Conservation (phyloP, 2,113 vertebrate species). For the Rousettus leschenaultii region DNA sequence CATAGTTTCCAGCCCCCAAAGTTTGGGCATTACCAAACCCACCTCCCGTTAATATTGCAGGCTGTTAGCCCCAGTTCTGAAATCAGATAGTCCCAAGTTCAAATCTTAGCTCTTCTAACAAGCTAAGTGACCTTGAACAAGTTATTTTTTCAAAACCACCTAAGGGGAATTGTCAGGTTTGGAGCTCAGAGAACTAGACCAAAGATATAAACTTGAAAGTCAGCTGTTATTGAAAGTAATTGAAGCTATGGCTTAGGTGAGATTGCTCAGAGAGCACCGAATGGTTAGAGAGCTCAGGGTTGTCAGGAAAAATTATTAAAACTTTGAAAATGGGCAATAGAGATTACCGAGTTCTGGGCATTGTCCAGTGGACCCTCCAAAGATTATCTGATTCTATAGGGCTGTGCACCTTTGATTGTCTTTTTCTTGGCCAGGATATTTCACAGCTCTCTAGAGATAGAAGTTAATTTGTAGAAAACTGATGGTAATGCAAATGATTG, state of each 20-base stretch:
- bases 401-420: neutral
- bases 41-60: neutral
- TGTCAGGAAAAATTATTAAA: neutral
- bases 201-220: conserved; percentile 1
- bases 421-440: neutral
- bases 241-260: neutral
- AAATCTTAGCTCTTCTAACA: neutral
- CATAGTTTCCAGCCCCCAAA: neutral
- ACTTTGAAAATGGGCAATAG: neutral
- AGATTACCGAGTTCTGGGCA: neutral
- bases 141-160: neutral
- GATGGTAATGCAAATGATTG: neutral
- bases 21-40: neutral
- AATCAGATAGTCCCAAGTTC: neutral
- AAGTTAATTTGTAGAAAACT: conserved; percentile 8
- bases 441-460: neutral
- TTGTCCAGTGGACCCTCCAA: neutral
- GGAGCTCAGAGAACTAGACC: neutral
- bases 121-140: neutral
- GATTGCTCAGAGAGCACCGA: neutral
- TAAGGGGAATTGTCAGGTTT: neutral
- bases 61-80: neutral
- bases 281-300: neutral
- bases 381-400: neutral
- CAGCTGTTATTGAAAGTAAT: neutral